Evolutionary conservation across 2,797 vertebrate genomes (phyloP).

Genomic region (Cephalopachus bancanus): DNA sequence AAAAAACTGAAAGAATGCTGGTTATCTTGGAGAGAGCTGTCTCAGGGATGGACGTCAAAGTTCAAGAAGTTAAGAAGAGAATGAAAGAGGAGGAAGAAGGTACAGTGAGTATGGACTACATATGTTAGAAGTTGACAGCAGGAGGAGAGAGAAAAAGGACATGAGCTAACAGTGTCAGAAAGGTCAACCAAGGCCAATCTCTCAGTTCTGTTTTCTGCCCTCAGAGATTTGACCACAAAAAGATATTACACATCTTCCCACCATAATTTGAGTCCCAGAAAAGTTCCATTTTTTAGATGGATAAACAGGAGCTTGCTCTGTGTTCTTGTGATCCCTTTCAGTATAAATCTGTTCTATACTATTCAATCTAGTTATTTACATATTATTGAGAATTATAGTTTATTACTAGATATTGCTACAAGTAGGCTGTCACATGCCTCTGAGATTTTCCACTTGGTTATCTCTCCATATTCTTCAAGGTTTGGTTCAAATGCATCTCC

Average conservation of each 20-base stretch:
- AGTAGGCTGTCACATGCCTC: not conserved
- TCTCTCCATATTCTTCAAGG: not conserved
- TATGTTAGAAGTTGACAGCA: not conserved
- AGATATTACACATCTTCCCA: not conserved
- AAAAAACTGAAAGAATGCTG: not conserved
- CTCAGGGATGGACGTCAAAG: not conserved
- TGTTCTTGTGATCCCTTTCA: not conserved
- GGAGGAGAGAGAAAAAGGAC: not conserved
- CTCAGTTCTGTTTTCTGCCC: not conserved
- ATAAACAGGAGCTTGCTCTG: not conserved
- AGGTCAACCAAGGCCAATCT: not conserved
- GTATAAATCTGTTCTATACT: not conserved
- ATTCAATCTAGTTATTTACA: not conserved
- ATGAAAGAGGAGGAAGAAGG: not conserved
- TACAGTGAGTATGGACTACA: not conserved
- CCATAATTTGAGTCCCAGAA: not conserved
- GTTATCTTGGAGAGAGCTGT: not conserved
- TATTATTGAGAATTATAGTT: not conserved
- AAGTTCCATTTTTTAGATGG: not conserved
- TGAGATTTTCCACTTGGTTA: not conserved
- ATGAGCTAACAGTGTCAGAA: not conserved
- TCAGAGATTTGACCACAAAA: not conserved
- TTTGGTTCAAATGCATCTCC: not conserved
- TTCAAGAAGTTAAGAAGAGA: conserved; percentile 5
- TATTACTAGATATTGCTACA: not conserved